Evolutionary conservation across 1,140 invertebrate genomes (phyloP).

Genomic region (Mactra quadrangularis): DNA sequence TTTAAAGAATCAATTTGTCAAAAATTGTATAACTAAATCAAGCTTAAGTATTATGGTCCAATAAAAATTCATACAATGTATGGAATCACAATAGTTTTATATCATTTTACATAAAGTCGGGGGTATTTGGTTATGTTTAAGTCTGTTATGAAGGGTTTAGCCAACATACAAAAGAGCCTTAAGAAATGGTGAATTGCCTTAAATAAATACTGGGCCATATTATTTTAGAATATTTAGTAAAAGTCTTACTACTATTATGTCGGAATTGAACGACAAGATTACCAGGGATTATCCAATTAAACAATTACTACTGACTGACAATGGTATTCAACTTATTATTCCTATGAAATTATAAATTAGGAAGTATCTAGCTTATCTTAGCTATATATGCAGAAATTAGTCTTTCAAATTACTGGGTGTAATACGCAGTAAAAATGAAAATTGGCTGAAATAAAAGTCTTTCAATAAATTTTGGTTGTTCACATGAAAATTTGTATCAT

Average conservation of each 20-base stretch:
- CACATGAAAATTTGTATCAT: too few relatives aligned
- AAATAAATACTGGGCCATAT: slow-evolving; percentile 43
- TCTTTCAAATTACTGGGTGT: too few relatives aligned
- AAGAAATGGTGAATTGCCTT: slow-evolving; percentile 14
- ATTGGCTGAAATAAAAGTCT: too few relatives aligned
- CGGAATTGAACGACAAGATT: neutral
- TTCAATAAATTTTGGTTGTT: too few relatives aligned
- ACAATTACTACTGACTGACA: neutral
- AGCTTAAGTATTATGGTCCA: neutral
- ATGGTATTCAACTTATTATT: too few relatives aligned
- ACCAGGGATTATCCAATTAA: slow-evolving; percentile 29
- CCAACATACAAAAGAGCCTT: too few relatives aligned
- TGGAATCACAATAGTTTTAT: slow-evolving; percentile 37
- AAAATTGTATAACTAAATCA: neutral
- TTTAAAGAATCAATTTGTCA: neutral
- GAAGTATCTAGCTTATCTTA: too few relatives aligned
- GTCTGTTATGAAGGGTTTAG: too few relatives aligned
- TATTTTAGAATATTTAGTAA: slow-evolving; percentile 37
- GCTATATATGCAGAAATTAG: too few relatives aligned
- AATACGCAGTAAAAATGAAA: too few relatives aligned
- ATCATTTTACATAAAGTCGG: slow-evolving; percentile 35
- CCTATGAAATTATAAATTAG: too few relatives aligned
- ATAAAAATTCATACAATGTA: too few relatives aligned
- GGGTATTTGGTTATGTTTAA: neutral
- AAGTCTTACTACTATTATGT: slow-evolving; percentile 14